phyloP scores from a whole-genome alignment of 1,140 invertebrate genomes.

The Diorhabda sublineata region DNA sequence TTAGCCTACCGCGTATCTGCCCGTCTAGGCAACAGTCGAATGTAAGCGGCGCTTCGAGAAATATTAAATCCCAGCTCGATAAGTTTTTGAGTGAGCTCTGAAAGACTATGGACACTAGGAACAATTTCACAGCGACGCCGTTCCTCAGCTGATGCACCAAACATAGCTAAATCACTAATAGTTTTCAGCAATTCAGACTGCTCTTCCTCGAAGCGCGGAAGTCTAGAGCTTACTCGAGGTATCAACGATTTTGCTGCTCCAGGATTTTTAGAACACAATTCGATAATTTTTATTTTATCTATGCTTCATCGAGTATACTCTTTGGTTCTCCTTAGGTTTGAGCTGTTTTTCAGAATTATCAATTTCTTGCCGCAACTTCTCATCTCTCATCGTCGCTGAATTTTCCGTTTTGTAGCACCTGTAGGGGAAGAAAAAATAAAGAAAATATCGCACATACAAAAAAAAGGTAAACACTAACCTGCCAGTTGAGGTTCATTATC shows the following conservation, averaged over 20 bases:
- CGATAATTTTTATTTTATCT: neutral
- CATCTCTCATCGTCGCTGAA: neutral
- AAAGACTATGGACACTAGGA: too few species aligned
- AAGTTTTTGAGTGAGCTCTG: too few species aligned
- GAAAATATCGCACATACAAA: conserved; percentile 1
- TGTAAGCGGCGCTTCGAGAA: too few species aligned
- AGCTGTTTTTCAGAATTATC: conserved; percentile 8
- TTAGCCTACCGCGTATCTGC: too few species aligned
- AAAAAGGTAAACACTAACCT: conserved; percentile 7
- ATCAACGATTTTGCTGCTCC: neutral
- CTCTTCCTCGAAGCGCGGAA: neutral
- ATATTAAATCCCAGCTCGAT: too few species aligned
- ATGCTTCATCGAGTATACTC: neutral
- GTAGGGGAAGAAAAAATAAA: conserved; percentile 5
- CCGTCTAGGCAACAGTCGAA: too few species aligned
- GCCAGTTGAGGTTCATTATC: too few species aligned
- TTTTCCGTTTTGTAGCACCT: neutral
- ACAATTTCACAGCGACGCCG: too few species aligned
- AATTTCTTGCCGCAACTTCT: conserved; percentile 6
- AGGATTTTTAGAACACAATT: conserved; percentile 7
- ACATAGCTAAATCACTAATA: too few species aligned
- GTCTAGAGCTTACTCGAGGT: neutral
- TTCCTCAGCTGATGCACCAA: too few species aligned
- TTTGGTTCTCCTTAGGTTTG: conserved; percentile 12
- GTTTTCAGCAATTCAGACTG: too few species aligned